These are phyloP conservation scores for Antheraea assamensis DNA, from an alignment of 2,888 invertebrate species.

Conservation along the genomic window DNA sequence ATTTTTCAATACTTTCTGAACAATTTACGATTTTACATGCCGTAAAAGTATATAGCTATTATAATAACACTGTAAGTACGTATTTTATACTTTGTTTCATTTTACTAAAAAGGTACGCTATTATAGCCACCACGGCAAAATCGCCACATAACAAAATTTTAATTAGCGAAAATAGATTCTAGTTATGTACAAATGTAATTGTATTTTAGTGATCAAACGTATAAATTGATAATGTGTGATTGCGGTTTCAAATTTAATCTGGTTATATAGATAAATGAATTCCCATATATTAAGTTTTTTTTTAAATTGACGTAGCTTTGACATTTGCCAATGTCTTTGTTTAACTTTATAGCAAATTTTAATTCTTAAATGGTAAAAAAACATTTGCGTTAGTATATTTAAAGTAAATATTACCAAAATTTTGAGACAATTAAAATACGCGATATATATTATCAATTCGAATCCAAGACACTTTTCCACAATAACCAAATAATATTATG, in stretches of 20 bases:
- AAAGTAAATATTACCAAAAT: too few relatives aligned
- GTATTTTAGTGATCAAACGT: background rate
- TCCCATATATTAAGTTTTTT: background rate
- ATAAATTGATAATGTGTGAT: background rate
- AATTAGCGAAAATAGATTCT: background rate
- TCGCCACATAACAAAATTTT: background rate
- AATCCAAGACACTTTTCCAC: too few relatives aligned
- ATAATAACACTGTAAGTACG: background rate
- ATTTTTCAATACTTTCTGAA: conserved; percentile 7
- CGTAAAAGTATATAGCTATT: background rate
- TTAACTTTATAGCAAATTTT: too few relatives aligned
- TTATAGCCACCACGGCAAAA: background rate
- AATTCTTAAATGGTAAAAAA: too few relatives aligned
- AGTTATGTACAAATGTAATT: background rate
- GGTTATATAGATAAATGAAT: background rate
- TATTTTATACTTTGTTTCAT: background rate
- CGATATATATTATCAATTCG: too few relatives aligned
- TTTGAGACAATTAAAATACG: too few relatives aligned
- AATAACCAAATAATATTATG: too few relatives aligned
- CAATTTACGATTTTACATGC: conserved; percentile 8
- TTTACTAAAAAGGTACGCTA: background rate
- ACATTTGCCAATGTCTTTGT: too few relatives aligned
- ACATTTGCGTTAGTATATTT: too few relatives aligned
- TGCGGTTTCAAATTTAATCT: background rate
- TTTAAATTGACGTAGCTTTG: too few relatives aligned